Evolutionary conservation across 2,888 invertebrate genomes (phyloP).

Genomic region (Clivina fossor): DNA sequence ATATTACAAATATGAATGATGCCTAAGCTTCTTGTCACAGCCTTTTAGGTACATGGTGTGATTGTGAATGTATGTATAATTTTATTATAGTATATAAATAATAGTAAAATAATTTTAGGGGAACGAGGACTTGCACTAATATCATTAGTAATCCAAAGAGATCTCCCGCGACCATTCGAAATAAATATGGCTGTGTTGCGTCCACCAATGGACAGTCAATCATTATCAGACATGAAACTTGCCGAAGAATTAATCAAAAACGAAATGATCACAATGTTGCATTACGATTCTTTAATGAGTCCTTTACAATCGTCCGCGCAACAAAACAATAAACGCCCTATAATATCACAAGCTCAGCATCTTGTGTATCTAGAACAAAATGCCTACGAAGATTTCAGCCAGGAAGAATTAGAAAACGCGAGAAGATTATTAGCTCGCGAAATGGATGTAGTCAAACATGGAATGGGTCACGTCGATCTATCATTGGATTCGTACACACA

Average conservation of each 20-base stretch:
- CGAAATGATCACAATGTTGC: conserved; percentile 95
- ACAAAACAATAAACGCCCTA: conserved; percentile 57
- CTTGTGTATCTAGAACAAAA: conserved; percentile 83
- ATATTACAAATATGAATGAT: too few relatives aligned
- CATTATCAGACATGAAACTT: conserved; percentile 84
- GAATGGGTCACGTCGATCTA: conserved; percentile 95
- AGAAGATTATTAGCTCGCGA: conserved; percentile 71
- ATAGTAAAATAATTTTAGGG: conserved; percentile 49
- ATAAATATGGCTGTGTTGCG: conserved; percentile 82
- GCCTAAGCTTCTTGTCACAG: too few relatives aligned
- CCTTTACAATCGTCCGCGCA: conserved; percentile 56
- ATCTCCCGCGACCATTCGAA: conserved; percentile 80
- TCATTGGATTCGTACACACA: conserved; percentile 89
- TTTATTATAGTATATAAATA: too few relatives aligned
- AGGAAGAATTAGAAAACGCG: conserved; percentile 69
- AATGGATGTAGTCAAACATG: conserved; percentile 86
- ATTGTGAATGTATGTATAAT: too few relatives aligned
- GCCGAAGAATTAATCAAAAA: conserved; percentile 95
- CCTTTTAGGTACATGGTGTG: too few relatives aligned
- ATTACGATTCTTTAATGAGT: conserved; percentile 83
- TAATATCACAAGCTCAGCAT: conserved; percentile 67
- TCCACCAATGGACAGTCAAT: conserved; percentile 72
- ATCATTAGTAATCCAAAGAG: conserved; percentile 84
- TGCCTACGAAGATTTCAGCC: conserved; percentile 74
- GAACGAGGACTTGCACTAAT: conserved; percentile 72